Conservation (phyloP, 2,888 invertebrate genomes). For the Cantharis rufa region DNA sequence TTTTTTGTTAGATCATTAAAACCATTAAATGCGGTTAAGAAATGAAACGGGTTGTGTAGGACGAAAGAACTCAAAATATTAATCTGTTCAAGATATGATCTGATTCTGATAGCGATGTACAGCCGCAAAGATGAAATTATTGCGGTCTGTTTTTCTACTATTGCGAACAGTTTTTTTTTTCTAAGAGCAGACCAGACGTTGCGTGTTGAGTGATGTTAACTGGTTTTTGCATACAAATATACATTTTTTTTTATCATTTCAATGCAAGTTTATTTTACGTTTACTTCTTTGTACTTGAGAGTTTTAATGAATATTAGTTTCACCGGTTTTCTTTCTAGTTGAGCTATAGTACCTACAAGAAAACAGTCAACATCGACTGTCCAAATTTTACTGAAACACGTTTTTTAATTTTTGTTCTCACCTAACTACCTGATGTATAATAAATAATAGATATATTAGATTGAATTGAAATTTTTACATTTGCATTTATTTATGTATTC, state of each 20-base stretch:
- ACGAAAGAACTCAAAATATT: constrained; percentile 21
- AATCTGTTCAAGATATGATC: constrained; percentile 35
- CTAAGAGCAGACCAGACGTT: constrained; percentile 41
- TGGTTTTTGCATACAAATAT: constrained; percentile 41
- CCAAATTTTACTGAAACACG: too few species aligned
- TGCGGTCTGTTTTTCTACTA: constrained; percentile 37
- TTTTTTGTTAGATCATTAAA: constrained; percentile 11
- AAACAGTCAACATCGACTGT: not conserved
- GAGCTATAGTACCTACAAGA: not conserved
- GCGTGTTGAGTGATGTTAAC: constrained; percentile 41
- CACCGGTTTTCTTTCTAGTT: not conserved
- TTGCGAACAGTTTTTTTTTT: constrained; percentile 28
- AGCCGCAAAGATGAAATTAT: constrained; percentile 44
- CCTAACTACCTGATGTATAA: too few species aligned
- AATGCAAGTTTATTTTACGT: constrained; percentile 3
- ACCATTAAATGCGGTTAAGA: constrained; percentile 5
- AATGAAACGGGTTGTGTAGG: constrained; percentile 11
- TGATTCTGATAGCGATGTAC: constrained; percentile 42
- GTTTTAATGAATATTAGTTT: constrained; percentile 2
- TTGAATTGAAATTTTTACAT: too few species aligned
- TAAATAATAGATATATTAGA: too few species aligned
- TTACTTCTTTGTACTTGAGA: constrained; percentile 4
- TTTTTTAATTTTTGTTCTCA: too few species aligned
- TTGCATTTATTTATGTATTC: too few species aligned
- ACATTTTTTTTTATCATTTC: constrained; percentile 12